Evolutionary conservation across 2,888 invertebrate genomes (phyloP).

Genomic region (Tetranychus truncatus): DNA sequence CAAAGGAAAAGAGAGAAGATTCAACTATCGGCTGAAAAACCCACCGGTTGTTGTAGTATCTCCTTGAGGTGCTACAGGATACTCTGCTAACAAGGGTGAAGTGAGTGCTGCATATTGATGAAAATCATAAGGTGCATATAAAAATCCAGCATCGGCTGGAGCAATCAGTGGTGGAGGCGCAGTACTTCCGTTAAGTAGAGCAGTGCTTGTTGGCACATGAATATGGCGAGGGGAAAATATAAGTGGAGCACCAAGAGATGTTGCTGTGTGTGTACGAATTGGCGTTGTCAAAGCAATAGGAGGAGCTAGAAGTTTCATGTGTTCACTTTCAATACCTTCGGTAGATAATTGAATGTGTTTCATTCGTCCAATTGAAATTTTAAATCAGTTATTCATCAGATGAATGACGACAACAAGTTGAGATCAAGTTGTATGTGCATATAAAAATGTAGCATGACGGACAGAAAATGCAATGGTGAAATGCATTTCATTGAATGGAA

Average conservation of each 20-base stretch:
- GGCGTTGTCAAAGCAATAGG: slow-evolving; percentile 24
- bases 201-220: slow-evolving; percentile 58
- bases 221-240: slow-evolving; percentile 39
- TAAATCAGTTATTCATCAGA: no score
- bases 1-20: slow-evolving; percentile 10
- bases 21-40: slow-evolving; percentile 53
- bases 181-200: slow-evolving; percentile 40
- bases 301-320: slow-evolving; percentile 24
- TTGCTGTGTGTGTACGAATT: slow-evolving; percentile 32
- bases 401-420: no score
- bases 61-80: slow-evolving; percentile 45
- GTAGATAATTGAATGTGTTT: background rate
- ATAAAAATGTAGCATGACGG: no score
- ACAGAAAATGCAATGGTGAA: no score
- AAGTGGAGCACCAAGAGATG: slow-evolving; percentile 37
- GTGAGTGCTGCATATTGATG: slow-evolving; percentile 61
- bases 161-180: slow-evolving; percentile 43
- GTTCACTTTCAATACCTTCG: slow-evolving; percentile 23
- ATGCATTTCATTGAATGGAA: background rate
- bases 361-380: background rate
- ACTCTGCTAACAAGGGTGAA: slow-evolving; percentile 35
- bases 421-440: no score
- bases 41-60: slow-evolving; percentile 48
- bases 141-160: slow-evolving; percentile 55
- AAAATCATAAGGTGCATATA: slow-evolving; percentile 72